Base-by-base conservation (phyloP, 1,140 invertebrate species). In the Magallana gigas region DNA sequence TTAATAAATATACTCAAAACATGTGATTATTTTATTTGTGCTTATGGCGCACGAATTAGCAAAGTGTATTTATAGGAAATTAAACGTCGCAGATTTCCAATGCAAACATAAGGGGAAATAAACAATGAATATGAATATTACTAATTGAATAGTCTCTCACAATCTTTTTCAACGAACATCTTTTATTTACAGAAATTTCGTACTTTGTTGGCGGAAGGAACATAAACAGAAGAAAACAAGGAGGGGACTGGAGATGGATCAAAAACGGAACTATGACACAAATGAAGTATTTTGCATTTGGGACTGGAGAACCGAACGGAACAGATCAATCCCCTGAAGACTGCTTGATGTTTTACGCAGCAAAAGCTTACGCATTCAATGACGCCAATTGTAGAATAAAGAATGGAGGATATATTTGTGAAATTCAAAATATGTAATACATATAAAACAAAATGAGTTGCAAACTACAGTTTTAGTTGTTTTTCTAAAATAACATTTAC, bases 201-300 rank as follows among this genome's bases (percentile, higher is more conserved):
- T 82, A 11, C 56, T 23, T 11, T 4, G 48, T 82, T 48, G 48
- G 48, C 16, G 36, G 80, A 12, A 56, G 80, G 0, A 82, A 82
- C 48, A 82, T 82, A 57, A 82, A 82, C 80, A 16, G 48, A 58
- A 18, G 16, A 16, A 82, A 82, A 16, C 80, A 11, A 23, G 36
- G 16, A 9, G 36, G 36, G 16, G 36, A 56, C 8, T 82, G 48
- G 36, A 16, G 36, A 4, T 56, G 80, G 80, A 56, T 82, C 4
- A 82, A 16, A 58, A 57, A 82, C 8, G 80, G 80, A 58, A 12
- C n/a, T 56, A 82, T 82, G 80, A 57, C 12, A 7, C 8, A 56
- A 23, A 82, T 82, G 80, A 82, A 36, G 57, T 82, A 82, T 58
- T 57, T n/a, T 16, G 80, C 80, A 9, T 82, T 82, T 58, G 80